phyloP scores from a whole-genome alignment of 2,797 vertebrate genomes.

The Characodon lateralis region DNA sequence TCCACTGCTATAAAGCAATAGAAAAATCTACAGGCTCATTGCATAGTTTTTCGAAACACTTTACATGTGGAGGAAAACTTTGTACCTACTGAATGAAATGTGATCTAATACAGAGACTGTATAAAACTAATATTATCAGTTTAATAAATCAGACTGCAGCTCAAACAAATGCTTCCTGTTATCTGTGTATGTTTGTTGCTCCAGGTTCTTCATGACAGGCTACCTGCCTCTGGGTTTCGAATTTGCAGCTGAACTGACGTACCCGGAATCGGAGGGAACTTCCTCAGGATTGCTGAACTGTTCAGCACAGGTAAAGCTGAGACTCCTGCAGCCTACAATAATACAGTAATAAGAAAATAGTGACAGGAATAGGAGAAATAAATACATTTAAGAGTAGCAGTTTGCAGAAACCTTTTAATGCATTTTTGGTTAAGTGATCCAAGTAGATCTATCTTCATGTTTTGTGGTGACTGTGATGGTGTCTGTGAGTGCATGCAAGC shows the following conservation, averaged over 20 bases:
- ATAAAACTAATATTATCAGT: neutral
- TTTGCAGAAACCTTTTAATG: too few relatives aligned
- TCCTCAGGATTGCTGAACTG: slow-evolving; percentile 96
- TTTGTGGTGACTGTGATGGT: neutral
- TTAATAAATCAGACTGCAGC: neutral
- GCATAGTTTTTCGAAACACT: neutral
- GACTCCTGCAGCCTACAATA: neutral
- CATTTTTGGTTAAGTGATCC: neutral
- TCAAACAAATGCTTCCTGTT: neutral
- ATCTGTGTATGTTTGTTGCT: neutral
- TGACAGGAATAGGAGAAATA: neutral
- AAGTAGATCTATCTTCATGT: neutral
- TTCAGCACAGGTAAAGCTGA: slow-evolving; percentile 88
- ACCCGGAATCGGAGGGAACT: slow-evolving; percentile 94
- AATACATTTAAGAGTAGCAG: neutral
- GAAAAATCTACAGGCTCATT: neutral
- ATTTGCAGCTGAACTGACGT: slow-evolving; percentile 94
- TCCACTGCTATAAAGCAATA: neutral
- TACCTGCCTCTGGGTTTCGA: slow-evolving; percentile 96
- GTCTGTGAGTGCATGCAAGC: neutral
- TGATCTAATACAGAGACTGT: neutral
- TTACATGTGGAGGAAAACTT: slow-evolving; percentile 5
- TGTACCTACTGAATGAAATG: neutral
- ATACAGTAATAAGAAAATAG: neutral
- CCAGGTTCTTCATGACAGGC: slow-evolving; percentile 96